phyloP scores from a whole-genome alignment of 1,140 invertebrate species.

The Anastrepha obliqua region DNA sequence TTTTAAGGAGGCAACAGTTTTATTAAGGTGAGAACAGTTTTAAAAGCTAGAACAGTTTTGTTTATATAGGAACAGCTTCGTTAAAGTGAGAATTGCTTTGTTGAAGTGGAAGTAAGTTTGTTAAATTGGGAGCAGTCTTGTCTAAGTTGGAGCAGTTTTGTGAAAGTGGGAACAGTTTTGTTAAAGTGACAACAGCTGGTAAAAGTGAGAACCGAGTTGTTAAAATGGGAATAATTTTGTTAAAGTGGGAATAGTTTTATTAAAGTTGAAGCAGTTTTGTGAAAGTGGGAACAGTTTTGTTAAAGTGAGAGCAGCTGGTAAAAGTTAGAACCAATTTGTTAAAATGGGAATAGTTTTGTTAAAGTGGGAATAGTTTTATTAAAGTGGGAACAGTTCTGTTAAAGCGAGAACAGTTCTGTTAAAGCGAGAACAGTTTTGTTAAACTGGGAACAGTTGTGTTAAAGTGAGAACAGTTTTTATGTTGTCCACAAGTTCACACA shows the following conservation, averaged over 20 bases:
- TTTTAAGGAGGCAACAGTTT: too few relatives aligned
- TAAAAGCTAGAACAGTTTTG: too few relatives aligned
- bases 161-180: not conserved
- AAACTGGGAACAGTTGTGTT: not conserved
- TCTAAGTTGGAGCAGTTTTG: too few relatives aligned
- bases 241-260: not conserved
- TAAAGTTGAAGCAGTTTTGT: not conserved
- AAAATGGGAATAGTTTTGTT: accelerated
- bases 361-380: not conserved
- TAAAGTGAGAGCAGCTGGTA: not conserved
- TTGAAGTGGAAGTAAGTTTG: too few relatives aligned
- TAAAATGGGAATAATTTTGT: too few relatives aligned
- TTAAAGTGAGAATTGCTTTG: too few relatives aligned
- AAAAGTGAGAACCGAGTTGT: too few relatives aligned
- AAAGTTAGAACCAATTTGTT: not conserved
- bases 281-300: not conserved
- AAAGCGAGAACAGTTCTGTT: not conserved
- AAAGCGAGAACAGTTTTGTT: not conserved
- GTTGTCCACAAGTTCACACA: too few relatives aligned
- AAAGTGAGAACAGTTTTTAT: not conserved
- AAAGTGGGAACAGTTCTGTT: not conserved
- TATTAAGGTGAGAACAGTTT: too few relatives aligned
- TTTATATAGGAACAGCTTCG: too few relatives aligned
- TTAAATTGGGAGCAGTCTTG: too few relatives aligned
- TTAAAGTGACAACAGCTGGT: too few relatives aligned